Evolutionary conservation across 1,140 invertebrate species (phyloP).

Genomic region (Hypothenemus hampei): DNA sequence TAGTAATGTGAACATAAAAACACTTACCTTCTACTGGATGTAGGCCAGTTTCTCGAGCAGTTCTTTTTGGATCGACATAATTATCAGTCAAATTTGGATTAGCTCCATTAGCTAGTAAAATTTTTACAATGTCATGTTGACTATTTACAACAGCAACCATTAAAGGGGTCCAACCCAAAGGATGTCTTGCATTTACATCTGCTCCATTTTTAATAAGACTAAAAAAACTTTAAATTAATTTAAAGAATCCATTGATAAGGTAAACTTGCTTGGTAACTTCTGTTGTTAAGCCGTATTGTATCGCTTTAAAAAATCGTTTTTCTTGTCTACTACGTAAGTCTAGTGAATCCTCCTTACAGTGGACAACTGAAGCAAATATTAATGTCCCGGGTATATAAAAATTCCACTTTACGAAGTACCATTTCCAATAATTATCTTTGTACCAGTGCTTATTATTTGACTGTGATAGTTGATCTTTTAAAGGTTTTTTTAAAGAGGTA

Average conservation of each 20-base stretch:
- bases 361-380: slow-evolving; percentile 1
- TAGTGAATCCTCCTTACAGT: slow-evolving; percentile 5
- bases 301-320: slow-evolving; percentile 58
- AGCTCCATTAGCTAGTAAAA: slow-evolving; percentile 70
- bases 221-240: not conserved
- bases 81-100: slow-evolving; percentile 76
- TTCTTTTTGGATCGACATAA: slow-evolving; percentile 67
- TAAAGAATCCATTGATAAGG: not conserved
- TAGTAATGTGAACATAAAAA: not conserved
- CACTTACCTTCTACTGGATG: slow-evolving; percentile 42
- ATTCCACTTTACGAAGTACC: not conserved
- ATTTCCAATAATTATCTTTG: slow-evolving; percentile 10
- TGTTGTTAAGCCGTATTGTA: slow-evolving; percentile 56
- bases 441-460: no score
- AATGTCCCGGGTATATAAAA: not conserved
- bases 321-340: slow-evolving; percentile 15
- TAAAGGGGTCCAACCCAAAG: slow-evolving; percentile 80
- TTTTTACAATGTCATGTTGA: slow-evolving; percentile 57
- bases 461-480: no score
- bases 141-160: slow-evolving; percentile 80
- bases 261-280: slow-evolving; percentile 55
- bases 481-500: no score
- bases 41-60: slow-evolving; percentile 46
- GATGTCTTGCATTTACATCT: slow-evolving; percentile 61
- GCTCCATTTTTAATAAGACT: slow-evolving; percentile 45